A percentile compares a stretch with the other conserved stretches of the same genome.
Evolutionary conservation across 2,888 invertebrate genomes (phyloP).

Genomic region (Lumbricus terrestris): DNA sequence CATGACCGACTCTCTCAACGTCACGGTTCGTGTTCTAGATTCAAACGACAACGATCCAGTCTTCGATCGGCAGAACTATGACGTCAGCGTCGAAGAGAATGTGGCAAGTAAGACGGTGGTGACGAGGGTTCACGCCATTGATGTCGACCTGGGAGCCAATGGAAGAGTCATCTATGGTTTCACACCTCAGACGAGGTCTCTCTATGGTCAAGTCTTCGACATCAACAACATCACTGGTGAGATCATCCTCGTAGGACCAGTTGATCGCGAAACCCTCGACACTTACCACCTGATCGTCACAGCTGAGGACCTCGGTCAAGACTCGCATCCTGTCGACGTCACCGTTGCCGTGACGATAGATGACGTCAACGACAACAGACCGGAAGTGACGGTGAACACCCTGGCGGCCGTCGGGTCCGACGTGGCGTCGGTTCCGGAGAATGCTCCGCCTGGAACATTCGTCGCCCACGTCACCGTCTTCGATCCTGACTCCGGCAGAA

Average conservation of each 20-base stretch:
- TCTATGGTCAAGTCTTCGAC: conserved; percentile 35
- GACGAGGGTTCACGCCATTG: conserved; percentile 36
- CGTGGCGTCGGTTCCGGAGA: conserved; percentile 27
- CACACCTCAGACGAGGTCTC: conserved; percentile 28
- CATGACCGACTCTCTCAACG: conserved; percentile 24
- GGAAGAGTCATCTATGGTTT: conserved; percentile 38
- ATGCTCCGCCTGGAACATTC: conserved; percentile 25
- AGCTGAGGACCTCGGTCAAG: conserved; percentile 21
- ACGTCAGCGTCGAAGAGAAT: conserved; percentile 37
- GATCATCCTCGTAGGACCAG: conserved; percentile 7
- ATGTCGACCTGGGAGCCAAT: conserved; percentile 38
- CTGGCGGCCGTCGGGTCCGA: conserved; percentile 18
- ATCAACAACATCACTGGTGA: conserved; percentile 32
- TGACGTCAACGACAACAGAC: conserved; percentile 26
- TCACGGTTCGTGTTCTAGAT: conserved; percentile 34
- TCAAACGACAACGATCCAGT: conserved; percentile 39
- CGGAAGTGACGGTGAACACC: conserved; percentile 26
- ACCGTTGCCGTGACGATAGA: conserved; percentile 15
- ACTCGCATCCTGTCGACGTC: conserved; percentile 21
- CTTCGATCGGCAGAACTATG: conserved; percentile 32
- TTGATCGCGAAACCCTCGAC: conserved; percentile 22
- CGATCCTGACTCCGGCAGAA: conserved; percentile 20
- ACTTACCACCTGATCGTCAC: conserved; percentile 32
- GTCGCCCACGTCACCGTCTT: conserved; percentile 27
- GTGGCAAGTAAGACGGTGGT: conserved; percentile 28